Conservation (phyloP, 2,888 invertebrate species). For the Sphaeridia pumilis region DNA sequence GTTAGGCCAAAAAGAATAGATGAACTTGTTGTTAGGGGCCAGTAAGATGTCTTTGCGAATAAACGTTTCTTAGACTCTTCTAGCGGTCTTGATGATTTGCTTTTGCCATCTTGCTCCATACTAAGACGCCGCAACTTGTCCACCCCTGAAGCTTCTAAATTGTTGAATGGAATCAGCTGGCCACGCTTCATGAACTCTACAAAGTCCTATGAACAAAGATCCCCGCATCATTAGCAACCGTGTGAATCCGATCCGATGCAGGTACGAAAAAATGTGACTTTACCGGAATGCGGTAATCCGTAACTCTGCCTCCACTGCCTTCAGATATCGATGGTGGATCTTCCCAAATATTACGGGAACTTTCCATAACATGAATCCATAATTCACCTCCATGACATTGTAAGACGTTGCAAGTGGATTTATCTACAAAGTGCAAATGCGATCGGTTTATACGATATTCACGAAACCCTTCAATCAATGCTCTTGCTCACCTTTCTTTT, state of each 20-base stretch:
- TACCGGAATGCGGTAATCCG: slow-evolving; percentile 68
- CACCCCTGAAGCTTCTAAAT: not conserved
- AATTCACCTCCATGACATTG: slow-evolving; percentile 93
- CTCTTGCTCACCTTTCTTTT: slow-evolving; percentile 47
- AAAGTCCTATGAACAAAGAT: slow-evolving; percentile 55
- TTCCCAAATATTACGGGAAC: slow-evolving; percentile 71
- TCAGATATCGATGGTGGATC: slow-evolving; percentile 93
- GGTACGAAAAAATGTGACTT: too few relatives aligned
- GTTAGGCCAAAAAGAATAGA: slow-evolving; percentile 30
- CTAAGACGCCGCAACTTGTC: not conserved
- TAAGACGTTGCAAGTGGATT: slow-evolving; percentile 81
- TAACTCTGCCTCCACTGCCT: slow-evolving; percentile 84
- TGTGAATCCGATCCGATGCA: too few relatives aligned
- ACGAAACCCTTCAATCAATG: too few relatives aligned
- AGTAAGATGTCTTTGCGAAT: slow-evolving; percentile 66
- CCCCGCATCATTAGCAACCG: too few relatives aligned
- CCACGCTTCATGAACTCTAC: slow-evolving; percentile 77
- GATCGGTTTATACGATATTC: too few relatives aligned
- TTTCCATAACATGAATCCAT: slow-evolving; percentile 82
- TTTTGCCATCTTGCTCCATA: slow-evolving; percentile 9
- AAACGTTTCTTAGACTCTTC: slow-evolving; percentile 56
- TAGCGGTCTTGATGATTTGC: slow-evolving; percentile 40
- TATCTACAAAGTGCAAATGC: slow-evolving; percentile 48
- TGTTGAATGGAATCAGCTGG: slow-evolving; percentile 52
- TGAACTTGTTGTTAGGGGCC: slow-evolving; percentile 57